These are phyloP conservation scores for Xyliphius kryptos DNA, from an alignment of 2,113 vertebrate genomes.

Conservation along the genomic window DNA sequence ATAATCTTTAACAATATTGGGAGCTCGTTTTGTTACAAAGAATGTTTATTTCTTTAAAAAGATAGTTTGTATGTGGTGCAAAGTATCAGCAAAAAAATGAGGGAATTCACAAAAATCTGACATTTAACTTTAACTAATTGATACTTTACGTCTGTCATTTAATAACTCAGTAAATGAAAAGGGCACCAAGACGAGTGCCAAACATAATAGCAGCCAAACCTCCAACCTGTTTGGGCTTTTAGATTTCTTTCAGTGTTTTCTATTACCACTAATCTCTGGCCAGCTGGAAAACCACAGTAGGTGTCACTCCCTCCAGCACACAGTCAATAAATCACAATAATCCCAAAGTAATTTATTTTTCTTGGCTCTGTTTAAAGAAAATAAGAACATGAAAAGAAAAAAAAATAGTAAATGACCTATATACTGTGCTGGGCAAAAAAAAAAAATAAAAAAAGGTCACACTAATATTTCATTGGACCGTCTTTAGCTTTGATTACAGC, in stretches of 20 bases:
- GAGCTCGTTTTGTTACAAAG: no score
- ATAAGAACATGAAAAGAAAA: background rate
- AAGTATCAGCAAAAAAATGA: background rate
- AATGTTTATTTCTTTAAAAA: no score
- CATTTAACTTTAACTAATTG: constrained; percentile 16
- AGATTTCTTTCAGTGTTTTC: background rate
- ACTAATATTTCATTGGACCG: no score
- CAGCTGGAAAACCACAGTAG: constrained; percentile 30
- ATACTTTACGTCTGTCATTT: constrained; percentile 15
- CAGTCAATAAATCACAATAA: constrained; percentile 26
- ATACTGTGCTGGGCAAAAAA: no score
- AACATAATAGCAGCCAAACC: constrained; percentile 3
- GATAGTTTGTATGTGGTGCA: no score
- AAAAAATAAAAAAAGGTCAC: no score
- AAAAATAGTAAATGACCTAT: no score
- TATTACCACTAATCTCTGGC: constrained; percentile 25
- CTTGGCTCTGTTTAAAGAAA: constrained; percentile 8
- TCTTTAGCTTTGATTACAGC: no score
- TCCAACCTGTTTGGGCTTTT: constrained; percentile 17
- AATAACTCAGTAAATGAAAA: constrained; percentile 14
- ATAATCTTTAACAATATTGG: no score
- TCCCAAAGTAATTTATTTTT: constrained; percentile 24
- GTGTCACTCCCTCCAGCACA: constrained; percentile 20
- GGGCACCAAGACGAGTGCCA: constrained; percentile 14
- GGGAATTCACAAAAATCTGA: constrained; percentile 3